Conservation (phyloP, 2,888 invertebrate species). For the Tridacna gigas region DNA sequence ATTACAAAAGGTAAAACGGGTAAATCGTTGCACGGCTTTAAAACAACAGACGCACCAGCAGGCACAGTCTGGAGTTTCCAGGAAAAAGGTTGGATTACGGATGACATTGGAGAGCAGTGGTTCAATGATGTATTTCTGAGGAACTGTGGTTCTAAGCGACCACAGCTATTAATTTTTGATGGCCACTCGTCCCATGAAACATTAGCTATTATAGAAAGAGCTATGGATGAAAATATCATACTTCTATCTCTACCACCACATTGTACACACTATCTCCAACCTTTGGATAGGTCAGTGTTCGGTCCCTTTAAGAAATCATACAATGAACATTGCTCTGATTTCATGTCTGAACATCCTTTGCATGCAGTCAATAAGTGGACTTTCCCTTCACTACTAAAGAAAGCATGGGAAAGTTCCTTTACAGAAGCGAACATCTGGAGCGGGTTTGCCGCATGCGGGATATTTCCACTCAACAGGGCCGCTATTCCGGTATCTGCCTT, state of each 20-base stretch:
- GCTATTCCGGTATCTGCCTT: constrained; percentile 35
- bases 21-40: not conserved
- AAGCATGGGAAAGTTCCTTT: constrained; percentile 49
- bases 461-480: constrained; percentile 44
- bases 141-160: constrained; percentile 60
- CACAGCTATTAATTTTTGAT: constrained; percentile 64
- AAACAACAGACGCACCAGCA: constrained; percentile 18
- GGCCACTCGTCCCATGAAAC: constrained; percentile 62
- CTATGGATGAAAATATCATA: not conserved
- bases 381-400: constrained; percentile 50
- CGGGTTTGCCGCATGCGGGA: constrained; percentile 58
- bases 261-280: constrained; percentile 3
- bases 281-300: constrained; percentile 2
- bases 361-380: constrained; percentile 44
- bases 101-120: constrained; percentile 63
- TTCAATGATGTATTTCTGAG: constrained; percentile 60
- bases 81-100: constrained; percentile 64
- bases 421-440: constrained; percentile 32
- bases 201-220: not conserved
- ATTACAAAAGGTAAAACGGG: constrained; percentile 2
- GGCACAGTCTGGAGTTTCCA: not conserved
- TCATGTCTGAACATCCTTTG: constrained; percentile 35
- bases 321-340: not conserved
- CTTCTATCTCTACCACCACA: constrained; percentile 20
- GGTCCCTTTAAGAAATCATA: not conserved